Percentiles rank a stretch among this genome's conserved stretches.
These are phyloP conservation scores for Stenurella melanura DNA, from an alignment of 2,888 invertebrate genomes.

Conservation along the genomic window DNA sequence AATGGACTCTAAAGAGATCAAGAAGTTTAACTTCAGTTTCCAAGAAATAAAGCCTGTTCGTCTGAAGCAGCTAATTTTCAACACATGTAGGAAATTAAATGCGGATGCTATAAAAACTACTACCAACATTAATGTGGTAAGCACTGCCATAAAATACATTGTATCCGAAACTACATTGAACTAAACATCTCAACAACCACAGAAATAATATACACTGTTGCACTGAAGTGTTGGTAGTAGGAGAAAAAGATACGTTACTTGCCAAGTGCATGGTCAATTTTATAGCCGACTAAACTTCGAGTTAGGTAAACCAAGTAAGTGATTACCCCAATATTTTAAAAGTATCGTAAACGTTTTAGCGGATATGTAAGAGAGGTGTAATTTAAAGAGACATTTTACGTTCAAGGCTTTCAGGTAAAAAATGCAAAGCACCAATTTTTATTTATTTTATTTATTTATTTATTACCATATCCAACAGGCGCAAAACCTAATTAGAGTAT, in stretches of 20 bases:
- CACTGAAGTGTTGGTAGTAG: neutral
- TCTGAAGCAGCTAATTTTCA: conserved; percentile 36
- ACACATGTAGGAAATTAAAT: conserved; percentile 53
- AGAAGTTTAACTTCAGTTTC: conserved; percentile 15
- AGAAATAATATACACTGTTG: conserved; percentile 31
- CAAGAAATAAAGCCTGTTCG: conserved; percentile 9
- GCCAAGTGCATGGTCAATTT: conserved; percentile 12
- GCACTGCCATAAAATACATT: conserved; percentile 48
- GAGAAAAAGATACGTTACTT: conserved; percentile 12
- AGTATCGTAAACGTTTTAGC: conserved; percentile 8
- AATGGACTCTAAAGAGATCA: conserved; percentile 20
- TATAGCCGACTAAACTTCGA: neutral
- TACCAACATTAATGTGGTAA: conserved; percentile 44
- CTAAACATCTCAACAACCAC: conserved; percentile 43
- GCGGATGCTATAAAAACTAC: conserved; percentile 47
- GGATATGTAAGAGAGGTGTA: neutral
- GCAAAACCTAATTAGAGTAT: too few relatives aligned
- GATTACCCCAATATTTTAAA: conserved; percentile 11
- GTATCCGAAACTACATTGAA: conserved; percentile 43
- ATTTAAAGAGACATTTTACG: neutral
- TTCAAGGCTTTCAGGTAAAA: neutral
- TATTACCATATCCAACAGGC: too few relatives aligned
- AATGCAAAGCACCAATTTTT: conserved; percentile 9
- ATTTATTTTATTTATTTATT: too few relatives aligned
- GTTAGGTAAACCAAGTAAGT: neutral